Base-by-base conservation (phyloP, 2,888 invertebrate genomes). In the Eupeodes latifasciatus region DNA sequence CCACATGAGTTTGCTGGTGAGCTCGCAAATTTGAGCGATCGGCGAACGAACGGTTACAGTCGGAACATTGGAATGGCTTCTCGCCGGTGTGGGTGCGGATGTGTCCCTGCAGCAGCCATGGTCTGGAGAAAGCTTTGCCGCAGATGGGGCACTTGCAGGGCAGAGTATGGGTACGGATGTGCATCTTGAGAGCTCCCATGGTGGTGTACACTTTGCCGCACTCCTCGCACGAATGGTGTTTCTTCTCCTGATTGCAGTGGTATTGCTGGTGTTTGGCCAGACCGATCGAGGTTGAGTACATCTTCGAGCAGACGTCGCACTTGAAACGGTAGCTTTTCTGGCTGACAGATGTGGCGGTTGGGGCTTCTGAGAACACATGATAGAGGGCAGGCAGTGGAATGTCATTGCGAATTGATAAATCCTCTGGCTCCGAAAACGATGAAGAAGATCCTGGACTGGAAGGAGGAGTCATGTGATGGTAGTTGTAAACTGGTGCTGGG, bases 201-300 rank as follows among this genome's bases (percentile, higher is more conserved):
- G 93, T 92, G n/a, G 92, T 93, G 78, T 93, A 93, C 11, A 92
- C 90, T 85, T 93, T 93, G 55, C 93, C 93, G 64, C 93, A 93
- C 19, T 93, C 92, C 62, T 93, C 91, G 62, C 93, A 93, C 16
- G 92, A 90, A 79, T 93, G 92, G 55, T 97, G 96, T 93, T 98
- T 98, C 93, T 98, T 96, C 75, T 98, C 96, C 69, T 96, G 95
- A 89, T 97, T 96, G 72, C 96, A 99, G 92, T 99, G 99, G 94
- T 98, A 98, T 93, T 99, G 98, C 87, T 97, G 96, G 92, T 99
- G 99, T 94, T 99, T 99, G 1, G 98, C 97, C 16, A 99, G 95
- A 0, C 99, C 99, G 69, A 98, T 98, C 92, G 97, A 98, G 0
- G 99, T 99, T 0, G 98, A 98, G 94, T 99, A 99, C 89, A 98